These are phyloP conservation scores for Epistrophe grossulariae DNA, from an alignment of 2,888 invertebrate genomes.

Conservation along the genomic window DNA sequence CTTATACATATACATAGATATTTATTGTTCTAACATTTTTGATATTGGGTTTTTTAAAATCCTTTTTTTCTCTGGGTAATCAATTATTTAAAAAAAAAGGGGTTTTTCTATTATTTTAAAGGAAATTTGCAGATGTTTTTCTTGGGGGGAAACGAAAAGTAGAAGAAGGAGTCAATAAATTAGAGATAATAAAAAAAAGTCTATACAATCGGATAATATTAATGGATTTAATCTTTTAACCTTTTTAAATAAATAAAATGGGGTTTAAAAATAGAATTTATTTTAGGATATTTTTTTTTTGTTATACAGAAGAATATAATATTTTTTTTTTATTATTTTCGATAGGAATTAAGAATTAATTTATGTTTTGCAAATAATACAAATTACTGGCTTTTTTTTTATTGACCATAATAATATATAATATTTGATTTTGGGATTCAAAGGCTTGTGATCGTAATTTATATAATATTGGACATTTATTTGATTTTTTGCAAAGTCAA, in stretches of 20 bases:
- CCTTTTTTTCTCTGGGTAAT: slow-evolving; percentile 40
- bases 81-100: slow-evolving; percentile 60
- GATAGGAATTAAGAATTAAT: neutral
- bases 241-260: neutral
- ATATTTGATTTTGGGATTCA: neutral
- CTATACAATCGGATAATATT: slow-evolving; percentile 49
- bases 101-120: slow-evolving; percentile 37
- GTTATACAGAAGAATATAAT: neutral
- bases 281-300: neutral
- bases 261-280: neutral
- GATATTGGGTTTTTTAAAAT: neutral
- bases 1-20: neutral
- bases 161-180: slow-evolving; percentile 21
- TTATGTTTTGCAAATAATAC: neutral
- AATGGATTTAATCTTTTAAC: slow-evolving; percentile 51
- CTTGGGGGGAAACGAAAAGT: no score
- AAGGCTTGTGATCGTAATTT: neutral
- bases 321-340: neutral
- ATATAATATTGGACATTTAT: neutral
- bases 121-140: neutral
- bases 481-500: neutral
- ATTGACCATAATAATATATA: neutral
- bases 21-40: slow-evolving; percentile 2
- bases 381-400: neutral
- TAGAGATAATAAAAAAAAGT: slow-evolving; percentile 36